Evolutionary conservation across 2,113 vertebrate genomes (phyloP).

Genomic region (Sphaerodactylus townsendi): DNA sequence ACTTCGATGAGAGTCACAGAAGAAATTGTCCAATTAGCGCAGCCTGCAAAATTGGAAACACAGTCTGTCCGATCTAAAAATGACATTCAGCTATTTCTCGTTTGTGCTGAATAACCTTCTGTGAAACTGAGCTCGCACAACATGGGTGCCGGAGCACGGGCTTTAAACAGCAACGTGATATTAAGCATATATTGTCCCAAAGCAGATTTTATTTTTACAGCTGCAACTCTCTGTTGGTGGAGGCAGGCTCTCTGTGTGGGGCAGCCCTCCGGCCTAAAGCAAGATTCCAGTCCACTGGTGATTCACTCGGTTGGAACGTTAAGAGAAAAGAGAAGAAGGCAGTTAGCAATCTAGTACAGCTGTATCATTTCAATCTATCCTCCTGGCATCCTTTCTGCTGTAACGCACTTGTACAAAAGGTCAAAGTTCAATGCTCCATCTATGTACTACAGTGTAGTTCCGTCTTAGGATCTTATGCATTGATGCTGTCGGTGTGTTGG

Average conservation of each 20-base stretch:
- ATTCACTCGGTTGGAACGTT: slow-evolving; percentile 22
- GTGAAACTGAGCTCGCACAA: slow-evolving; percentile 5
- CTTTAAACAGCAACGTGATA: slow-evolving; percentile 29
- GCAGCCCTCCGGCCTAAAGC: slow-evolving; percentile 24
- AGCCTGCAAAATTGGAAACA: not conserved
- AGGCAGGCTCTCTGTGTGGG: slow-evolving; percentile 7
- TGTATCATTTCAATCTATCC: not conserved
- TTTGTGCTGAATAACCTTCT: slow-evolving; percentile 19
- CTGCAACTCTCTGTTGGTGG: slow-evolving; percentile 41
- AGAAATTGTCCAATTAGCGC: slow-evolving; percentile 2
- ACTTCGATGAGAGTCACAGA: not conserved
- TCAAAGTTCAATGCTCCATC: not conserved
- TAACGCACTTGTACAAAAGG: not conserved
- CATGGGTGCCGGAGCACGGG: slow-evolving; percentile 7
- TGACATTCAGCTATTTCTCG: not conserved
- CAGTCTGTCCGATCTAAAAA: slow-evolving; percentile 10
- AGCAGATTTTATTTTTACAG: slow-evolving; percentile 56
- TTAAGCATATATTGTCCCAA: not conserved
- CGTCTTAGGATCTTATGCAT: not conserved
- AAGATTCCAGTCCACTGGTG: slow-evolving; percentile 41
- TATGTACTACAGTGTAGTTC: not conserved
- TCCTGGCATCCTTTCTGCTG: not conserved
- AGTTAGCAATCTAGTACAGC: not conserved
- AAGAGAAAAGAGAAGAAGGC: slow-evolving; percentile 7
- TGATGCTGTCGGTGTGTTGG: not conserved